Percentiles rank a stretch among this genome's conserved stretches.
Evolutionary conservation across 1,140 invertebrate species (phyloP).

Genomic region (Schlechtendalia chinensis): DNA sequence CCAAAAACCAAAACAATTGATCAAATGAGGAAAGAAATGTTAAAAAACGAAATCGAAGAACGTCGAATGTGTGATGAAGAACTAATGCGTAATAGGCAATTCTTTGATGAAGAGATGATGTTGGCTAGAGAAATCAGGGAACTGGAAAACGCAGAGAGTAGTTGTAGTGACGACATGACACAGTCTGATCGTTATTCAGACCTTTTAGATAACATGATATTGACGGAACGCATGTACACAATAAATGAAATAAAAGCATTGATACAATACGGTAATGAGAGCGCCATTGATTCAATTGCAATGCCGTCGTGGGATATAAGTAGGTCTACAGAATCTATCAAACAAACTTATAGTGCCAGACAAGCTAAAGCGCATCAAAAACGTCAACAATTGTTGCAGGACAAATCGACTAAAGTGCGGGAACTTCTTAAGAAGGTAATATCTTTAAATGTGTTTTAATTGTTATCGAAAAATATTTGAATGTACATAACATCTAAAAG

Average conservation of each 20-base stretch:
- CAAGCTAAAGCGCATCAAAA: conserved; percentile 80
- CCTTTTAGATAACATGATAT: conserved; percentile 40
- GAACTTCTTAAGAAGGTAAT: conserved; percentile 76
- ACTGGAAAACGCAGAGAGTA: conserved; percentile 69
- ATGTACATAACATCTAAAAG: neutral
- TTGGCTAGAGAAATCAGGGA: conserved; percentile 79
- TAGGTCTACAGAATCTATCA: conserved; percentile 38
- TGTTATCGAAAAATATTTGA: neutral
- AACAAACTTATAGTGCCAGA: conserved; percentile 63
- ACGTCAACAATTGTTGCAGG: conserved; percentile 75
- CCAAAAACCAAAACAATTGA: conserved; percentile 47
- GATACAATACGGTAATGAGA: conserved; percentile 41
- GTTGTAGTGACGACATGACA: conserved; percentile 47
- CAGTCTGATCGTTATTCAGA: conserved; percentile 47
- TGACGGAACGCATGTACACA: conserved; percentile 42
- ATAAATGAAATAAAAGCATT: conserved; percentile 47
- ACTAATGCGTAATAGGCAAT: conserved; percentile 56
- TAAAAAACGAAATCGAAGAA: conserved; percentile 49
- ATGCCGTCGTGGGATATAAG: conserved; percentile 43
- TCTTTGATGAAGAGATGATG: conserved; percentile 76
- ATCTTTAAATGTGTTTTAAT: neutral
- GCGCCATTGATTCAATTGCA: conserved; percentile 43
- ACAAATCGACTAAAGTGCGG: conserved; percentile 81
- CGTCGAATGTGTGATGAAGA: conserved; percentile 52
- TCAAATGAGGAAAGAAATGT: conserved; percentile 48